A percentile compares a stretch with the other conserved stretches of the same genome.
These are phyloP conservation scores for Alcedo quadribrachys DNA, from an alignment of 2,797 vertebrate genomes.

Conservation along the genomic window DNA sequence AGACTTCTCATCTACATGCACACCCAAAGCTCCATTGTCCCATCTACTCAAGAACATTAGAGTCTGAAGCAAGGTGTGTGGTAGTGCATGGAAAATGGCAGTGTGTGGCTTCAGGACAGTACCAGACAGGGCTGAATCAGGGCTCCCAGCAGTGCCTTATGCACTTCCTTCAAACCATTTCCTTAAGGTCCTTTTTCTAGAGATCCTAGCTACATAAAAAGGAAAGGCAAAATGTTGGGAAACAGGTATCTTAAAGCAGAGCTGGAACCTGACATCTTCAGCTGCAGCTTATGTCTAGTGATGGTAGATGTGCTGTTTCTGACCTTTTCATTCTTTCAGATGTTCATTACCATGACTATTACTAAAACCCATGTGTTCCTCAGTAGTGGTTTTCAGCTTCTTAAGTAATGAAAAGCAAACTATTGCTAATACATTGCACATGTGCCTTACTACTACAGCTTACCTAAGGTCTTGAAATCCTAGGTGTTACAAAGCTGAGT, in stretches of 20 bases:
- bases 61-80: neutral
- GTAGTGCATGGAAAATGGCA: neutral
- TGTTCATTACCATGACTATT: neutral
- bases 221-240: neutral
- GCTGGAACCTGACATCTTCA: neutral
- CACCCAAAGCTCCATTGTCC: neutral
- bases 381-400: neutral
- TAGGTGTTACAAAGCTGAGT: neutral
- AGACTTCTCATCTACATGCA: fast-evolving
- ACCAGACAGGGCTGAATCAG: neutral
- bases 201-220: neutral
- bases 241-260: neutral
- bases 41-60: neutral
- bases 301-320: neutral
- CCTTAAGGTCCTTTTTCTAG: neutral
- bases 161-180: neutral
- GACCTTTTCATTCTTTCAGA: neutral
- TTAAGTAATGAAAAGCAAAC: neutral
- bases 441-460: neutral
- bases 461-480: neutral
- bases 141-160: neutral
- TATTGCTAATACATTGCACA: neutral
- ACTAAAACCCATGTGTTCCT: neutral
- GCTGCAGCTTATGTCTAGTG: neutral
- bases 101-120: neutral